Evolutionary conservation across 2,113 vertebrate genomes (phyloP), one percentile per base, ranked within the genome.

Genomic region (Hylia prasina): DNA sequence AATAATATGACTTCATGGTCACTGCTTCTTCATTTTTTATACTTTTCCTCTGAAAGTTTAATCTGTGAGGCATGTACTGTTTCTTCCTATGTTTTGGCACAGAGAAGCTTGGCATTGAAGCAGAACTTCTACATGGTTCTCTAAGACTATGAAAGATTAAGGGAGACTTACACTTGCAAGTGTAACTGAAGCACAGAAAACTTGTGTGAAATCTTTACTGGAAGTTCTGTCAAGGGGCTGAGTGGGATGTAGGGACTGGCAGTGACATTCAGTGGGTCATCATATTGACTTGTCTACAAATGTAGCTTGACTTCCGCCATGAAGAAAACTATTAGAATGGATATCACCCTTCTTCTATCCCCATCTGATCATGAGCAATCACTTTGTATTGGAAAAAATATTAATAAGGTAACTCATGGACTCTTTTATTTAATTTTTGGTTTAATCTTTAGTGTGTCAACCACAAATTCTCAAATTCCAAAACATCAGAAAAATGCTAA

Each of bases 71-170:
- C 17, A 65, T 53, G 7, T n/a, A 7, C 7, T 66, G 5, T 47
- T 63, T 3, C 15, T 75, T 77, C 47, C 33, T 35, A 1, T 17
- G 4, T 40, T 37, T 31, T 65, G 28, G 11, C n/a, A 39, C 15
- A 64, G 12, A 15, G 58, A 69, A 51, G 3, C 19, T 61, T 1
- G 1, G 17, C 23, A 57, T 6, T 63, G 54, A 73, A 60, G 31
- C 20, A 89, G 14, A 73, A 64, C 5, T 4, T 50, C 9, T 48
- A 5, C 0, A 0, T 28, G 13, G 4, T 48, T 51, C 28, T 45
- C 8, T 31, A 50, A 54, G 18, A 75, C 7, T 63, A 33, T 66
- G 13, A 70, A 69, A 35, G 58, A 64, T 40, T 31, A 44, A 39
- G 44, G 10, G 11, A 76, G 65, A 37, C 13, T 50, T 44, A 28